Percentiles rank a stretch among this genome's conserved stretches.
These are phyloP conservation scores for Phocides pigmalion DNA, from an alignment of 1,140 invertebrate genomes.

Conservation along the genomic window DNA sequence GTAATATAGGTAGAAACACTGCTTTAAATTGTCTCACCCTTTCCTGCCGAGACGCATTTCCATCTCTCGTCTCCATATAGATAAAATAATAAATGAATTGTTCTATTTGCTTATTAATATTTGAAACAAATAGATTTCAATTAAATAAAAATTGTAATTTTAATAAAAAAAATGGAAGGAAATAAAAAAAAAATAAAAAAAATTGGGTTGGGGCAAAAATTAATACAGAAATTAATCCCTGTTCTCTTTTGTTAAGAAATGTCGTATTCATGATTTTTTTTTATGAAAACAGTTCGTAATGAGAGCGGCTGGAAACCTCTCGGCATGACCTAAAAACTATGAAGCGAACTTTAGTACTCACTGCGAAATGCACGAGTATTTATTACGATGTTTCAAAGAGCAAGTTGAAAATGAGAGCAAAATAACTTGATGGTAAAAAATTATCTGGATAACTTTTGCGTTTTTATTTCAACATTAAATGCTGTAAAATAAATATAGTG, in stretches of 20 bases:
- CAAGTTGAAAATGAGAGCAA: slow-evolving; percentile 17
- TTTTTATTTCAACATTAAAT: too few relatives aligned
- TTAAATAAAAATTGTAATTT: too few relatives aligned
- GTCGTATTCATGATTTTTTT: slow-evolving; percentile 32
- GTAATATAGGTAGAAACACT: too few relatives aligned
- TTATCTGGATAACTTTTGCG: background rate
- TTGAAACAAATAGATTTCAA: too few relatives aligned
- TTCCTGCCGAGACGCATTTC: too few relatives aligned
- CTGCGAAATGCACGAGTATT: slow-evolving; percentile 27
- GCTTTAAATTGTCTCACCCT: too few relatives aligned
- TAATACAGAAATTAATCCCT: slow-evolving; percentile 17
- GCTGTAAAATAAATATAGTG: too few relatives aligned
- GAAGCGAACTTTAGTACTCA: slow-evolving; percentile 30
- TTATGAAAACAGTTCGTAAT: slow-evolving; percentile 35
- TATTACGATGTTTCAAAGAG: slow-evolving; percentile 24
- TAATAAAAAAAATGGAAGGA: too few relatives aligned
- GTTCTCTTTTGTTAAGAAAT: slow-evolving; percentile 23
- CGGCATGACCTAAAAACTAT: slow-evolving; percentile 30
- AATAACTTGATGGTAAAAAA: slow-evolving; percentile 12
- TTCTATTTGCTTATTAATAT: too few relatives aligned
- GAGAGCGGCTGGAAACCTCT: slow-evolving; percentile 32
- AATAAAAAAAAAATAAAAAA: too few relatives aligned
- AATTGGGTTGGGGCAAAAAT: slow-evolving; percentile 5
- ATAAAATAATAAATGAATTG: too few relatives aligned
- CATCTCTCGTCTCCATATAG: too few relatives aligned